Base-by-base conservation (phyloP, 92 coral and sea anemone species). In the Zoanthus sociatus region DNA sequence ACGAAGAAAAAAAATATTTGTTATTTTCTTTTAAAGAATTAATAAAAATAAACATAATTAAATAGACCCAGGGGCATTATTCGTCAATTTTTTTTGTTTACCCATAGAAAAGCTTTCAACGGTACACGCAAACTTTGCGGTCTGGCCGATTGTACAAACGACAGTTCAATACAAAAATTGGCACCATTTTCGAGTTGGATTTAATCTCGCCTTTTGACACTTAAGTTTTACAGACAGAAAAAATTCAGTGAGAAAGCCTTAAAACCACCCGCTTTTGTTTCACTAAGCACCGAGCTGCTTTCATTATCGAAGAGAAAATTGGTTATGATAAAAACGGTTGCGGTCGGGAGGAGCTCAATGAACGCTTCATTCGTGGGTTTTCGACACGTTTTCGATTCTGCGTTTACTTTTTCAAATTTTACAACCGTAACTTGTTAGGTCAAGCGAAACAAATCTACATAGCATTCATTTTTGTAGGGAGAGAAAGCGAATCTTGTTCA, bases 321-420 rank as follows among this genome's bases (percentile, higher is more conserved):
- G 75, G 21, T 46, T 64, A 46, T 81, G 85, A 67, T 46, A 81
- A 81, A 53, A 81, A 53, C 45, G 14, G 61, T 67, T 69, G 85
- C 85, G 85, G 61, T 81, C 64, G 48, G 74, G 84, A 79, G 73
- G 54, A 79, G 84, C 45, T 81, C 60, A 81, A 81, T 81, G 85
- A 81, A 47, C 32, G 60, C 75, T 81, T 58, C 76, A 81, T 81
- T 81, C 85, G 76, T 64, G 47, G 85, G 66, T 67, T 44, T 61
- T 81, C 44, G 14, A 42, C 85, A 81, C 85, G 75, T 81, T 81
- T 81, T 48, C 85, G 60, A 81, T 67, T 58, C 73, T 81, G 74
- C 42, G 66, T 81, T 81, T 56, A 81, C 75, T 47, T 81, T 67
- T 46, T 66, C 61, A 66, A 33, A 46, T 66, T 45, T 79, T 16